Evolutionary conservation across 2,113 vertebrate genomes (phyloP), one percentile per base, ranked within the genome.

Genomic region (Pelvicachromis taeniatus): DNA sequence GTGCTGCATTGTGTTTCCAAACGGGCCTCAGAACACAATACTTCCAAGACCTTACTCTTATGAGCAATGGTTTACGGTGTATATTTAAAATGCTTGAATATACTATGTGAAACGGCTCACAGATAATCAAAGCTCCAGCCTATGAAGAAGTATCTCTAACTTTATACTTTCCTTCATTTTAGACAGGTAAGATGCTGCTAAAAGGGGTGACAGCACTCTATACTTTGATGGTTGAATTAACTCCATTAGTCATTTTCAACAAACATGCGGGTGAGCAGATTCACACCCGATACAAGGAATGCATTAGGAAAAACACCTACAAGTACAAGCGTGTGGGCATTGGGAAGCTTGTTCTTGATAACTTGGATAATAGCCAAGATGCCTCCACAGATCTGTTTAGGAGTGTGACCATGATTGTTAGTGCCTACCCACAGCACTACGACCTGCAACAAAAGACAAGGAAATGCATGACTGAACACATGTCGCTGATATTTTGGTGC

Each of bases 391-490:
- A 98, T 96, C 88, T 98, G 97, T 86, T 97, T 96, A 2, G 97
- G 92, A 4, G 95, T 96, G 92, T 98, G 96, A 5, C 96, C 96
- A 1, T 97, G 96, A 89, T 98, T 98, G 89, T 97, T 97, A 26
- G 97, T 98, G 63, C 97, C 97, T 29, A 97, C 97, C 97, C 97
- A 98, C 86, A 98, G 95, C 61, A 98, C 97, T 23, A 98, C 97
- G 16, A 98, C 97, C 97, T 98, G 86, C 2, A 83, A 40, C 10
- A 92, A 65, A 81, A 78, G 26, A 83, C 10, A 90, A 56, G 78
- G 45, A 26, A 63, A 82, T 26, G 11, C 7, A 9, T 78, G 19
- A 70, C 77, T 48, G 26, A 78, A 33, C 17, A 78, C 40, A 65
- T 78, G 54, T 63, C 3, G 9, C 7, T 75, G 14, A 78, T 38